Evolutionary conservation across 1,140 invertebrate species (phyloP).

Genomic region (Bradysia coprophila): DNA sequence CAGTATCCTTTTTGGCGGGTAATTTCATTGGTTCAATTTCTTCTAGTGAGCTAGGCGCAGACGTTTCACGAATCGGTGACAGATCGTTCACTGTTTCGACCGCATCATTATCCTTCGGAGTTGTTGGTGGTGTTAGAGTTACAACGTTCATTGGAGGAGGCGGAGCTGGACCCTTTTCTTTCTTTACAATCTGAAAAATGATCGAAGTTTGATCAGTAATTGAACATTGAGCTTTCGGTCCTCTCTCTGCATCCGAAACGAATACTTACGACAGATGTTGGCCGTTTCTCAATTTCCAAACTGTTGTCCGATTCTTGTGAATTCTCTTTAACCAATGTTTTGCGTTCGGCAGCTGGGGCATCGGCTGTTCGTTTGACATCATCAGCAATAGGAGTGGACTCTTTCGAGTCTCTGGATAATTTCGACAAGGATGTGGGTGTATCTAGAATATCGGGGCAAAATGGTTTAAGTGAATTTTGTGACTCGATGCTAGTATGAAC

Average conservation of each 20-base stretch:
- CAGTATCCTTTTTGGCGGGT: not conserved
- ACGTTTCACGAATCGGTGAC: too few relatives aligned
- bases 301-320: not conserved
- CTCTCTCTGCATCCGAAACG: not conserved
- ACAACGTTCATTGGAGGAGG: constrained; percentile 27
- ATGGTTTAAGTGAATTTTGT: not conserved
- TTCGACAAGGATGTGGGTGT: constrained; percentile 16
- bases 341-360: constrained; percentile 5
- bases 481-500: constrained; percentile 7
- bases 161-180: constrained; percentile 53
- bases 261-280: not conserved
- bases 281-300: constrained; percentile 1
- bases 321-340: not conserved
- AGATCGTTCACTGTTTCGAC: too few relatives aligned
- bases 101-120: not conserved
- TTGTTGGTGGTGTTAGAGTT: not conserved
- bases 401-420: constrained; percentile 22
- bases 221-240: not conserved
- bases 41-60: not conserved
- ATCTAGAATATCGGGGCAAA: constrained; percentile 15
- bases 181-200: constrained; percentile 29
- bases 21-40: not conserved
- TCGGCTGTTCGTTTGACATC: constrained; percentile 1
- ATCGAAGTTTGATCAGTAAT: not conserved
- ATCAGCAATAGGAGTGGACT: constrained; percentile 13